Evolutionary conservation across 2,888 invertebrate species (phyloP), one percentile per base, ranked within the genome.

Genomic region (Dynastes tityus): DNA sequence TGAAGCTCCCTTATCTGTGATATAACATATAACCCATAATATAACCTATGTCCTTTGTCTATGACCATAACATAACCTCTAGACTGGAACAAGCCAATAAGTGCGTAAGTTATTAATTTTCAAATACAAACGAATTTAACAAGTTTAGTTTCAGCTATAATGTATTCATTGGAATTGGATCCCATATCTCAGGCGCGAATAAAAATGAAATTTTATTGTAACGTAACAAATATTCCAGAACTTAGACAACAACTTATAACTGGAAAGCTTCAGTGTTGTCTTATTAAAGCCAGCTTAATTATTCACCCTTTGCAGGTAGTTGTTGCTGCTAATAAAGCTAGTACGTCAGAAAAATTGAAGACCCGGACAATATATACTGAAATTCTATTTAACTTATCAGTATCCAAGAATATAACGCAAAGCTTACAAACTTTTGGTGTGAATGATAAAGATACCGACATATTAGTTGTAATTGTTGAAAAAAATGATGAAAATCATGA

Each of bases 241-340:
- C 87, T 94, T 61, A 88, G 90, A 81, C 88, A 89, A 80, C 91
- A 91, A 82, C 85, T 94, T 1, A 85, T 92, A n/a, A 88, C 86
- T 16, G 93, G 93, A 37, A 83, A 88, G 16, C 89, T 94, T 86
- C 87, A 90, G 77, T 94, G 94, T 85, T 91, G 92, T 70, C 88
- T 92, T 2, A 88, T 94, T 49, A 94, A 93, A 84, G 91, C 93
- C 1, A 87, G 86, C 77, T 85, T 93, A 76, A 90, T 95, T 80
- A 80, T 91, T 58, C 92, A 94, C 85, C 91, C 92, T 2, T 91
- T 92, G 82, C 92, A 92, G 88, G 87, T 94, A 9, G 90, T 90
- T 0, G 90, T 93, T 6, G 94, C 94, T 0, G 93, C 93, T 0
- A 94, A 95, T 85, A 92, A 91, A 85, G 94, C 94, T 2, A 89